Base-by-base conservation (phyloP, 2,888 invertebrate species). In the Labia minor region DNA sequence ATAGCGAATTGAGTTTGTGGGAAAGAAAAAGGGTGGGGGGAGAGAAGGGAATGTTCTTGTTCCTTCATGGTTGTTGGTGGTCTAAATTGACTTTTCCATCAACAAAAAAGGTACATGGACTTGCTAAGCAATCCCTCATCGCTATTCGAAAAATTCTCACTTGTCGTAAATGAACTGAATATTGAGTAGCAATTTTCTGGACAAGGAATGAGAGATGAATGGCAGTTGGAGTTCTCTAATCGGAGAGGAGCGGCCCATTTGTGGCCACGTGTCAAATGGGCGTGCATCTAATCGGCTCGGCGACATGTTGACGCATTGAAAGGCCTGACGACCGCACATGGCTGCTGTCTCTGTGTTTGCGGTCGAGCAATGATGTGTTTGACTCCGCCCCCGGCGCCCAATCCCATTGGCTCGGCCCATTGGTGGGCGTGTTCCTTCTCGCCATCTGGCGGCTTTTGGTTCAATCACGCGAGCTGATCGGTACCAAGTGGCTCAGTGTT, bases 401-500 rank as follows among this genome's bases (percentile, higher is more conserved):
- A 6, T 26, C 26, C 14, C 8, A 49, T 49, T 49, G 49, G 49
- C 16, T 49, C 26, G 26, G 26, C 26, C 49, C 16, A 14, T 2
- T 2, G 49, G 14, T 11, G n/a, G 49, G 49, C 49, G 49, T n/a
- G 14, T 3, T 4, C 49, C 4, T n/a, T 4, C 49, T 3, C 4
- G 49, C 4, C 49, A 14, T 14, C 49, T 49, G 49, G 49, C n/a
- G 49, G 49, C 49, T 3, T 4, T 14, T n/a, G 6, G 3, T 14
- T 3, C 49, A 49, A 49, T 14, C 49, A 49, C 49, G 2, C 3
- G 49, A 49, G n/a, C 49, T n/a, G 6, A 3, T 14, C n/a, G 2
- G 49, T 10, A 11, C 49, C 26, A 26, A 8, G 26, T 3, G 8
- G 49, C n/a, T 49, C 49, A 49, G 49, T 49, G 74, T 72, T 72